Evolutionary conservation across 92 coral and sea anemone species (phyloP).

Genomic region (Umimayanthus chanpuru): DNA sequence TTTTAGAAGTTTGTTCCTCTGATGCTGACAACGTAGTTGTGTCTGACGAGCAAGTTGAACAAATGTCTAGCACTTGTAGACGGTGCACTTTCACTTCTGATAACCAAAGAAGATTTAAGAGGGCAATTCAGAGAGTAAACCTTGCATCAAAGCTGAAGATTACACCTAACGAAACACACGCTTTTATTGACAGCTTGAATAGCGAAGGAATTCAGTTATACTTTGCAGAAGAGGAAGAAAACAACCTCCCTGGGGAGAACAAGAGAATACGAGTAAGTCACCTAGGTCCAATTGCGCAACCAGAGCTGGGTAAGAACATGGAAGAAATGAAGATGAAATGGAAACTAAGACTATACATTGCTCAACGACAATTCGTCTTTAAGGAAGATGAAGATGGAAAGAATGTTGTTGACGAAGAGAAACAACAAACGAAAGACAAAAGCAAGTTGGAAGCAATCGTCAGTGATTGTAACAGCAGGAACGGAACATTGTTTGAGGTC

Average conservation of each 20-base stretch:
- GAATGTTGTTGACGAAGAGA: not conserved
- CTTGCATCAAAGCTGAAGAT: slow-evolving; percentile 44
- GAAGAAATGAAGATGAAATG: slow-evolving; percentile 29
- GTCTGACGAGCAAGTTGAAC: slow-evolving; percentile 20
- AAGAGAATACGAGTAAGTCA: slow-evolving; percentile 49
- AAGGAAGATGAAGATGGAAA: not conserved
- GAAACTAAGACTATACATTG: slow-evolving; percentile 54
- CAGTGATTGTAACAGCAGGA: not conserved
- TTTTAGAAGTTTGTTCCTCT: slow-evolving; percentile 8
- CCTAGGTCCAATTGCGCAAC: slow-evolving; percentile 63
- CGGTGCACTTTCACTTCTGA: slow-evolving; percentile 62
- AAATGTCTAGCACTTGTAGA: slow-evolving; percentile 47
- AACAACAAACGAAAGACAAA: slow-evolving; percentile 19
- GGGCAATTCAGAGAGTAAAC: slow-evolving; percentile 52
- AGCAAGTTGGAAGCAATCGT: slow-evolving; percentile 5
- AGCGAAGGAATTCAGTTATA: slow-evolving; percentile 43
- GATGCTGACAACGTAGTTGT: slow-evolving; percentile 2
- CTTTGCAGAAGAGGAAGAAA: slow-evolving; percentile 41
- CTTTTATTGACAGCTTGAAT: slow-evolving; percentile 50
- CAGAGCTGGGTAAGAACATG: slow-evolving; percentile 31
- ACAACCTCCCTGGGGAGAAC: slow-evolving; percentile 31
- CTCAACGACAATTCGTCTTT: slow-evolving; percentile 16
- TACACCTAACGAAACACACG: slow-evolving; percentile 30
- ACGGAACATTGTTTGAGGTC: slow-evolving; percentile 8
- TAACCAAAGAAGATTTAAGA: slow-evolving; percentile 54